Conservation (phyloP, 2,888 invertebrate species). For the Patella ulyssiponensis region DNA sequence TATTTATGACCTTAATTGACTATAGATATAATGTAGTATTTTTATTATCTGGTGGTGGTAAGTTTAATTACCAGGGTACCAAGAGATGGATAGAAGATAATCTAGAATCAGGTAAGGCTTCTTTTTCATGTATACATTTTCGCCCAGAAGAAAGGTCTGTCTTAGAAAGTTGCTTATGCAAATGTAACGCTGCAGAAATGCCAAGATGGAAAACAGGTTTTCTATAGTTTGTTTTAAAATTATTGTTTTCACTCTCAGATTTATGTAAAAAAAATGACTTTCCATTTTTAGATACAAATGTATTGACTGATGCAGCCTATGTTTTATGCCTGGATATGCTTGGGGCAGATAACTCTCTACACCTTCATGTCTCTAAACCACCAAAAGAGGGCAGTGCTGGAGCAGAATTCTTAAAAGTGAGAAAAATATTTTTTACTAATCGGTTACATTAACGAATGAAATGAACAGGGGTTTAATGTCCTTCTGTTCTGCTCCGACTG, state of each 20-base stretch:
- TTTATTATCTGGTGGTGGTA: slow-evolving; percentile 90
- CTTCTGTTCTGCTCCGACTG: too few relatives aligned
- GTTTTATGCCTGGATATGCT: slow-evolving; percentile 88
- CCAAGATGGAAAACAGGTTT: too few relatives aligned
- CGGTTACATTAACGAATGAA: background rate
- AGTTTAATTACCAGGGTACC: slow-evolving; percentile 93
- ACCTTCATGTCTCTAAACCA: slow-evolving; percentile 96
- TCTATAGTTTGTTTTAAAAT: too few relatives aligned
- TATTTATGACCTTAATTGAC: background rate
- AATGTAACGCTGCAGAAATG: too few relatives aligned
- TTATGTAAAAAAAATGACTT: too few relatives aligned
- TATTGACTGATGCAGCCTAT: slow-evolving; percentile 86
- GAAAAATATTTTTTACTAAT: background rate
- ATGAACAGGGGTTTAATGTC: too few relatives aligned
- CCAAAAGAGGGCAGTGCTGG: slow-evolving; percentile 88
- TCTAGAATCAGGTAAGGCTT: slow-evolving; percentile 76
- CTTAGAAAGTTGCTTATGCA: too few relatives aligned
- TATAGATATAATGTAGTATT: slow-evolving; percentile 83
- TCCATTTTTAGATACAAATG: slow-evolving; percentile 58
- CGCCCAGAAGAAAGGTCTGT: too few relatives aligned
- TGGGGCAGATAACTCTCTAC: slow-evolving; percentile 79
- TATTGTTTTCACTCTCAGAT: too few relatives aligned
- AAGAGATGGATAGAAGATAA: slow-evolving; percentile 97
- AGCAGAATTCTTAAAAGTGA: slow-evolving; percentile 74
- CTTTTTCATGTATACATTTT: too few relatives aligned